These are phyloP conservation scores for Cheirogaleus major DNA, from an alignment of 2,797 vertebrate species.

Conservation along the genomic window DNA sequence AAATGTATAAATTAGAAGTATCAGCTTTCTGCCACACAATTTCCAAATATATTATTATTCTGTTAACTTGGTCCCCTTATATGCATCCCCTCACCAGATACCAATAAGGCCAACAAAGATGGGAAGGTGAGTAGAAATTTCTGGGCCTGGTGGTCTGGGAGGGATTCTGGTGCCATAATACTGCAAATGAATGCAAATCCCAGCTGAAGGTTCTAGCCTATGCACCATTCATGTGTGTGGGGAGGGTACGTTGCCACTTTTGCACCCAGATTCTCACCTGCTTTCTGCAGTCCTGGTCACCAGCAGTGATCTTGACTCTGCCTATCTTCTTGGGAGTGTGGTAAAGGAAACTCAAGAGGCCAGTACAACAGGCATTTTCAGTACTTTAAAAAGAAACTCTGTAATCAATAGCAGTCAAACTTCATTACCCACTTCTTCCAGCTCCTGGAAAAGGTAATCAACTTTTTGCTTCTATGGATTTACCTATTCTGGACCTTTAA, in stretches of 20 bases:
- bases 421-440: background rate
- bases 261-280: background rate
- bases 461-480: background rate
- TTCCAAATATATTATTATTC: background rate
- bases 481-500: background rate
- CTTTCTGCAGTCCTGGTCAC: background rate
- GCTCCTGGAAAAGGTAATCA: background rate
- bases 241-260: background rate
- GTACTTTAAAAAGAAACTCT: background rate
- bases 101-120: background rate
- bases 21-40: background rate
- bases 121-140: background rate
- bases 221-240: background rate
- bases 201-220: background rate
- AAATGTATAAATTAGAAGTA: background rate
- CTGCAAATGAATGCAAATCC: background rate
- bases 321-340: background rate
- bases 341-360: background rate
- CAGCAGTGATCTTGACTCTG: background rate
- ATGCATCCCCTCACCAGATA: background rate
- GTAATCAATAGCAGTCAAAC: background rate
- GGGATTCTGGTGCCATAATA: background rate
- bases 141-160: background rate
- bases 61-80: background rate
- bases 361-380: background rate